Evolutionary conservation across 2,888 invertebrate genomes (phyloP).

Genomic region (Galeruca laticollis): DNA sequence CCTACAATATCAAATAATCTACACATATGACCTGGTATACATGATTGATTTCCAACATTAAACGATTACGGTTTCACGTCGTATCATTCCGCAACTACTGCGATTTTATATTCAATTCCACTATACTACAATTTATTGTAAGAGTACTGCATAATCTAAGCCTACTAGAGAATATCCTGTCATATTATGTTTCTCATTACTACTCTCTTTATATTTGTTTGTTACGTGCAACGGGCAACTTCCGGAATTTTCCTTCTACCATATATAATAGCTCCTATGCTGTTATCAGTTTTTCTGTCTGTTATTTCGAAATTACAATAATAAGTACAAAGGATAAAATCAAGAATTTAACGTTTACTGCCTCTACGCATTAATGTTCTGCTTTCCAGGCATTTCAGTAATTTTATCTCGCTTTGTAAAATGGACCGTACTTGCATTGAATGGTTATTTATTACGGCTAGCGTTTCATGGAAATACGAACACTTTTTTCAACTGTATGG

Average conservation of each 20-base stretch:
- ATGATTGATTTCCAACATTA: no score
- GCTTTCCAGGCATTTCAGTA: slow-evolving; percentile 4
- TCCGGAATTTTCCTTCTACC: slow-evolving; percentile 5
- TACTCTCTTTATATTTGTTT: slow-evolving; percentile 1
- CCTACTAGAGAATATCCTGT: neutral
- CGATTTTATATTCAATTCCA: neutral
- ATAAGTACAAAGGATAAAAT: slow-evolving; percentile 15
- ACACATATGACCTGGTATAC: no score
- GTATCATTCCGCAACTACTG: neutral
- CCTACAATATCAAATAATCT: no score
- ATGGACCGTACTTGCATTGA: neutral
- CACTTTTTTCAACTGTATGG: no score
- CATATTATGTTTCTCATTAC: neutral
- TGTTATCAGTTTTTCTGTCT: neutral
- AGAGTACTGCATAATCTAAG: neutral
- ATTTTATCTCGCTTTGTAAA: slow-evolving; percentile 1
- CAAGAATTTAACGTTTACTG: slow-evolving; percentile 3
- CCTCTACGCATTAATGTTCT: slow-evolving; percentile 2
- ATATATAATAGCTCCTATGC: no score
- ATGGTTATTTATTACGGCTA: neutral
- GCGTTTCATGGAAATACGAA: neutral
- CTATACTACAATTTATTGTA: neutral
- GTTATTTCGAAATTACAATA: slow-evolving; percentile 13
- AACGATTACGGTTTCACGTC: no score
- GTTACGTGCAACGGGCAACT: neutral